These are phyloP conservation scores for Eupithecia subumbrata DNA, from an alignment of 2,888 invertebrate genomes.

Conservation along the genomic window DNA sequence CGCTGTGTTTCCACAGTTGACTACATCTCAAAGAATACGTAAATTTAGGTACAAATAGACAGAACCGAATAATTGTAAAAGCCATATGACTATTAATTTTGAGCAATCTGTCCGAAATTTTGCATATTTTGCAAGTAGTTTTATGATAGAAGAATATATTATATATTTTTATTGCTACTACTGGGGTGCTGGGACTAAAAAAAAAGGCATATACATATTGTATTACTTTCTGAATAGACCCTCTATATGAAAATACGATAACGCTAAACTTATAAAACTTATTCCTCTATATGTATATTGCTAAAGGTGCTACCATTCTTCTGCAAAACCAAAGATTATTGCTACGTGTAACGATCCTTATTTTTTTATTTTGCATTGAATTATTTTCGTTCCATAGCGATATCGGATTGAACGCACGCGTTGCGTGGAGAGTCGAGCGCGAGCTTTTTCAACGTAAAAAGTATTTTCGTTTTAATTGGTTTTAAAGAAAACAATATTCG, in stretches of 20 bases:
- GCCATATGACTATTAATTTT: too few species aligned
- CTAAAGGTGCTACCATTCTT: background rate
- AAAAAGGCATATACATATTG: background rate
- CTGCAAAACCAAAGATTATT: conserved; percentile 48
- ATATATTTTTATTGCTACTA: background rate
- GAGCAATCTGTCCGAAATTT: too few species aligned
- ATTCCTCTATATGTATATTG: background rate
- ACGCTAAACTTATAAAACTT: background rate
- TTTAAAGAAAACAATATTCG: background rate
- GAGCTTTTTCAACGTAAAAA: conserved; percentile 21
- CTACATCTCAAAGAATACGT: too few species aligned
- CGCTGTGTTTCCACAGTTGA: too few species aligned
- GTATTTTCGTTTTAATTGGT: conserved; percentile 21
- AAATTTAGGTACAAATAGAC: too few species aligned
- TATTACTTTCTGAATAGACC: background rate
- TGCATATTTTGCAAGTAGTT: too few species aligned
- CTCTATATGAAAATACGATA: background rate
- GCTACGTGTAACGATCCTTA: conserved; percentile 50
- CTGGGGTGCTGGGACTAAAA: background rate
- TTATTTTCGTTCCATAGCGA: conserved; percentile 28
- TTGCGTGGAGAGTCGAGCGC: conserved; percentile 30
- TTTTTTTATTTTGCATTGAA: conserved; percentile 57
- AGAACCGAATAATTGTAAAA: too few species aligned
- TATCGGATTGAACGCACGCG: conserved; percentile 35
- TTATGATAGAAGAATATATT: background rate